These are phyloP conservation scores for Bombus haemorrhoidalis DNA, from an alignment of 1,140 invertebrate genomes.

Conservation along the genomic window DNA sequence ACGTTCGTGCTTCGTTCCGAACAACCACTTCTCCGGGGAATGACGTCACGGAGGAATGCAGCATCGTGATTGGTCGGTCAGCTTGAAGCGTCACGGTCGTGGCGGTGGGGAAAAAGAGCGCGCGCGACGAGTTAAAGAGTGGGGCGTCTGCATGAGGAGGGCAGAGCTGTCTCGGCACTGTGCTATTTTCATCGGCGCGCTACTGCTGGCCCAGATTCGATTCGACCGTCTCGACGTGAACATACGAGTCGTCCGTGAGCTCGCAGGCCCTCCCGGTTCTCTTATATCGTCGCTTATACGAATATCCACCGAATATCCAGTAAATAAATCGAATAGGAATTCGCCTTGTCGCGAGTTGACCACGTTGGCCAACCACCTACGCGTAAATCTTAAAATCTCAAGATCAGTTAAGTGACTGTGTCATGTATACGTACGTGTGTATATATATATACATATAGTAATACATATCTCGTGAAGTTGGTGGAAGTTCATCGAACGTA, in stretches of 20 bases:
- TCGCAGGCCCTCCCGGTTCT: slow-evolving; percentile 42
- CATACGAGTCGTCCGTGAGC: slow-evolving; percentile 9
- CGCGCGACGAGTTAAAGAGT: slow-evolving; percentile 8
- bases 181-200: slow-evolving; percentile 77
- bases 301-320: not conserved
- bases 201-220: slow-evolving; percentile 78
- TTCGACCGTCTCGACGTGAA: slow-evolving; percentile 61
- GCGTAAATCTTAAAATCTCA: not conserved
- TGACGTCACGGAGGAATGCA: slow-evolving; percentile 50
- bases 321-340: not conserved
- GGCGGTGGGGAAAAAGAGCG: not conserved
- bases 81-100: slow-evolving; percentile 7
- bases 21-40: not conserved
- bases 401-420: not conserved
- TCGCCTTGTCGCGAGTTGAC: not conserved
- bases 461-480: not conserved
- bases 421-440: too few species aligned
- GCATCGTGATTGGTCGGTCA: slow-evolving; percentile 16
- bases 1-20: not conserved
- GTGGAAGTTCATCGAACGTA: not conserved
- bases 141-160: slow-evolving; percentile 25
- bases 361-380: not conserved
- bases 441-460: too few species aligned
- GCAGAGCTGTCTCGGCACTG: slow-evolving; percentile 69
- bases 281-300: not conserved